A percentile compares a stretch with the other conserved stretches of the same genome.
phyloP scores from a whole-genome alignment of 2,797 vertebrate species.

The Chelmon rostratus region DNA sequence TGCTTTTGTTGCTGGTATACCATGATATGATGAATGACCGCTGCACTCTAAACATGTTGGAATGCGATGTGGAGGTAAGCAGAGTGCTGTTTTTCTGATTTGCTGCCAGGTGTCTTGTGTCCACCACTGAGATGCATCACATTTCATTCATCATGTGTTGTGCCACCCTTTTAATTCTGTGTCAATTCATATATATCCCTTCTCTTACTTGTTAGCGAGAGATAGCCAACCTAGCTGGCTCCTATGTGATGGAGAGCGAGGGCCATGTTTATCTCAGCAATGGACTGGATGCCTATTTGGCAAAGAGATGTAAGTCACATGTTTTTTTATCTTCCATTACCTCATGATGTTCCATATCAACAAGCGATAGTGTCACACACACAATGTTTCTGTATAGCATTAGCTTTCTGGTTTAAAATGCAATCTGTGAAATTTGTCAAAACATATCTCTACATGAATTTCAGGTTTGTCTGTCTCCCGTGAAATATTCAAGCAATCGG shows the following conservation, averaged over 20 bases:
- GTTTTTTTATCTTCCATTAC: not conserved
- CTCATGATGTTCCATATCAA: not conserved
- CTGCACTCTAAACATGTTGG: constrained; percentile 83
- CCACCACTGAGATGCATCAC: not conserved
- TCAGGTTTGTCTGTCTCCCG: constrained; percentile 55
- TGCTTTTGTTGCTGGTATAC: constrained; percentile 90
- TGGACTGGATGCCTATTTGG: constrained; percentile 88
- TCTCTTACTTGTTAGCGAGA: constrained; percentile 82
- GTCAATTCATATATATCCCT: not conserved
- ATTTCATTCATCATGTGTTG: not conserved
- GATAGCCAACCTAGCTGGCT: constrained; percentile 87
- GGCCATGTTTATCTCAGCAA: constrained; percentile 86
- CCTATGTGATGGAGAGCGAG: constrained; percentile 90
- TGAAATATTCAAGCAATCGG: constrained; percentile 50
- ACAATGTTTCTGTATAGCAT: not conserved
- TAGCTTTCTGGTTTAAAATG: not conserved
- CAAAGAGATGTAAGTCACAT: constrained; percentile 84
- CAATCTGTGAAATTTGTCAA: not conserved
- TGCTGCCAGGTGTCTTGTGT: not conserved
- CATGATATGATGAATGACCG: constrained; percentile 89
- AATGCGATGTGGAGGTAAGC: constrained; percentile 89
- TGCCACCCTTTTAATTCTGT: not conserved
- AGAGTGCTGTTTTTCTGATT: not conserved
- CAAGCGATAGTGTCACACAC: not conserved
- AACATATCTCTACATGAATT: constrained; percentile 5